A percentile compares a stretch with the other conserved stretches of the same genome.
phyloP scores from a whole-genome alignment of 1,140 invertebrate genomes.

The Drosophila trapezifrons region DNA sequence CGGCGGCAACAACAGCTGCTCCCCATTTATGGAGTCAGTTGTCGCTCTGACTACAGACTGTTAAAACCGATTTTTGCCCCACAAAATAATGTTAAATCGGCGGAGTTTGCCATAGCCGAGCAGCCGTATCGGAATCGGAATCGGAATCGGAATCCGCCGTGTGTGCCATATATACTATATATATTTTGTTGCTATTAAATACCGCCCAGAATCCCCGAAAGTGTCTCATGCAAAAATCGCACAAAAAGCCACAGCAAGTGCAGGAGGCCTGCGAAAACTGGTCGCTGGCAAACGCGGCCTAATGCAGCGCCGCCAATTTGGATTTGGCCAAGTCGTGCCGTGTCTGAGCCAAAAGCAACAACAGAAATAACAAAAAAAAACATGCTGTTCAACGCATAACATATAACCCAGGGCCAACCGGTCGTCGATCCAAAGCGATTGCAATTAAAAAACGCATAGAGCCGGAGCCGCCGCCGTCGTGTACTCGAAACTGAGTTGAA shows the following conservation, averaged over 20 bases:
- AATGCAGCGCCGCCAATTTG: slow-evolving; percentile 44
- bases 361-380: background rate
- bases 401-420: slow-evolving; percentile 73
- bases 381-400: slow-evolving; percentile 37
- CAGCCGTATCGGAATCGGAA: slow-evolving; percentile 1
- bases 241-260: background rate
- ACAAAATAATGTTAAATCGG: slow-evolving; percentile 2
- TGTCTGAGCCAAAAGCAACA: background rate
- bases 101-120: slow-evolving; percentile 1
- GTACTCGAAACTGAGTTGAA: slow-evolving; percentile 31
- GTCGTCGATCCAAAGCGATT: slow-evolving; percentile 72
- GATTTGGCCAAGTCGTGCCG: slow-evolving; percentile 64
- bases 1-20: slow-evolving; percentile 68
- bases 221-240: slow-evolving; percentile 11
- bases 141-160: slow-evolving; percentile 10
- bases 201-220: background rate
- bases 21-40: slow-evolving; percentile 77
- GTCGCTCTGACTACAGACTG: slow-evolving; percentile 26
- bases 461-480: slow-evolving; percentile 20
- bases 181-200: background rate
- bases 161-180: slow-evolving; percentile 8
- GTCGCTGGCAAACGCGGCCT: slow-evolving; percentile 36
- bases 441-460: slow-evolving; percentile 71
- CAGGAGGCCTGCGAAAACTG: slow-evolving; percentile 27
- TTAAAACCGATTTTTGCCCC: slow-evolving; percentile 10